Evolutionary conservation across 1,140 invertebrate species (phyloP), one percentile per base, ranked within the genome.

Genomic region (Macrobrachium nipponense): DNA sequence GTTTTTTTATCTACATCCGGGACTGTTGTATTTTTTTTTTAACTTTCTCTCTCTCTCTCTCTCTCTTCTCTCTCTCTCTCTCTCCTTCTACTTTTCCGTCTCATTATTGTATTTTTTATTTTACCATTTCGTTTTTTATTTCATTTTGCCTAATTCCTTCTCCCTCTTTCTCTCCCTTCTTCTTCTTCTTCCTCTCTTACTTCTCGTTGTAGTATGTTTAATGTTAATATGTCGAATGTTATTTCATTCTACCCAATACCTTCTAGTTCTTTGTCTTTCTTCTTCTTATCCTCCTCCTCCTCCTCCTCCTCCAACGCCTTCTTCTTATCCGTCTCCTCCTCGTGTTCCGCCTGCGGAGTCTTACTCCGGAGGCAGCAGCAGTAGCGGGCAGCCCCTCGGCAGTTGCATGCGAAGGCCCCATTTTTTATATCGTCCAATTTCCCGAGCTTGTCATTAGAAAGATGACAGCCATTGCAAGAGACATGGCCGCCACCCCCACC

Each of bases 351-450:
- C 81, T 20, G 20, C 27, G 68, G 20, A 14, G 23, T 43, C 27
- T 36, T n/a, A 8, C 58, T 15, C 23, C 76, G 59, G n/a, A 12
- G 14, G 36, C 61, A 51, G 20, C 23, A 60, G 6, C 23, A 14
- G 36, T n/a, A n/a, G n/a, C n/a, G n/a, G n/a, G n/a, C n/a, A n/a
- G n/a, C n/a, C n/a, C n/a, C n/a, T 18, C 23, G 17, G 44, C 23
- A 43, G 76, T 85, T 75, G 83, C 83, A 86, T 86, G 83, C 44
- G 59, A 18, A 15, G 77, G 20, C 23, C 17, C 83, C 83, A 86
- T 86, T 80, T 72, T 86, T 86, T 86, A 86, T 68, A 51, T 75
- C 78, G 76, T 86, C 83, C 83, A 86, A 86, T 86, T 86, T 86
- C 77, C 83, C 58, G 83, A 86, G 51, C 78, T 86, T 80, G 77